phyloP scores from a whole-genome alignment of 2,888 invertebrate genomes.

The Troides aeacus region DNA sequence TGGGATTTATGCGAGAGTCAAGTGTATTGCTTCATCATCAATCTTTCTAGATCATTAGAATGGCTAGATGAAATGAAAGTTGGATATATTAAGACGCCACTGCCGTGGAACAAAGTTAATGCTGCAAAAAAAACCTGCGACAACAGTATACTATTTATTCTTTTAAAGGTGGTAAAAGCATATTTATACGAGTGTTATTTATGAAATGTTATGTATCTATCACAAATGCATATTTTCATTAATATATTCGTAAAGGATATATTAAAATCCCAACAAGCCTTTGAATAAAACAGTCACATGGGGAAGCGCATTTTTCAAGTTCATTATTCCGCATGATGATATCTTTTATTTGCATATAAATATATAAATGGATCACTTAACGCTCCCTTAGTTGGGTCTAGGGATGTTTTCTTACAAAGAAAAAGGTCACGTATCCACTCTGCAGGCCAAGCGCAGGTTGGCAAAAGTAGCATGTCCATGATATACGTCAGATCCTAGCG shows the following conservation, averaged over 20 bases:
- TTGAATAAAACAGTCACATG: neutral
- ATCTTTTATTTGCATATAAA: neutral
- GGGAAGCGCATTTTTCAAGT: neutral
- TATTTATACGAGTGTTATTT: conserved; percentile 28
- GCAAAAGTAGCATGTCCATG: too few relatives aligned
- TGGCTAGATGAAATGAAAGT: conserved; percentile 62
- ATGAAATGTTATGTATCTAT: conserved; percentile 17
- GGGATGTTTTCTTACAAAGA: too few relatives aligned
- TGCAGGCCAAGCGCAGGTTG: too few relatives aligned
- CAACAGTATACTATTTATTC: conserved; percentile 26
- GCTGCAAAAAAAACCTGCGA: conserved; percentile 27
- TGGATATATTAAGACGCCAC: conserved; percentile 40
- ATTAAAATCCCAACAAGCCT: neutral
- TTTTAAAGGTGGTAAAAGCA: conserved; percentile 23
- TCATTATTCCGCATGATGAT: neutral
- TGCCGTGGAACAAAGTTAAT: conserved; percentile 42
- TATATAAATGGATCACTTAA: neutral
- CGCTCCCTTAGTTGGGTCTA: too few relatives aligned
- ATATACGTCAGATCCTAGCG: too few relatives aligned
- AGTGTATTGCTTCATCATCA: conserved; percentile 63
- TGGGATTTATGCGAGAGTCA: conserved; percentile 67
- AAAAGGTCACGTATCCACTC: too few relatives aligned
- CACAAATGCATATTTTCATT: conserved; percentile 17
- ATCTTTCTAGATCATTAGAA: conserved; percentile 47
- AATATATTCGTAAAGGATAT: conserved; percentile 6